These are phyloP conservation scores for Bombus superbus DNA, from an alignment of 1,140 invertebrate species.

Conservation along the genomic window DNA sequence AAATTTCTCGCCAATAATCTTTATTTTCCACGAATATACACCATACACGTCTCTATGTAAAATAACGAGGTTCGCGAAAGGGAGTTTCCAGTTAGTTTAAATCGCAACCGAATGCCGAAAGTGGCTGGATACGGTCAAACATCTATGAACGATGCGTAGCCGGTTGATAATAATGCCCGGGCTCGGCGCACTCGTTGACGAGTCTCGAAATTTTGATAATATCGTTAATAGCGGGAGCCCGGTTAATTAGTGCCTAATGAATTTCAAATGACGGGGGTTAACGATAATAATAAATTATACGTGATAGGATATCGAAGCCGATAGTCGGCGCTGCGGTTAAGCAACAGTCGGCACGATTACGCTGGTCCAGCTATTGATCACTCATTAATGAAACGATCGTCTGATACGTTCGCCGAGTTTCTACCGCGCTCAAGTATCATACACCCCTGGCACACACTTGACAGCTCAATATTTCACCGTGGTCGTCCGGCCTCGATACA, in stretches of 20 bases:
- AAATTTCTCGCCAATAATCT: background rate
- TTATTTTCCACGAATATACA: background rate
- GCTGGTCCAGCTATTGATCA: slow-evolving; percentile 36
- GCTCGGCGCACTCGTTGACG: slow-evolving; percentile 5
- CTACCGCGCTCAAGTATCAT: slow-evolving; percentile 48
- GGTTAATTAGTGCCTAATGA: slow-evolving; percentile 55
- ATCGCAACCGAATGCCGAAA: background rate
- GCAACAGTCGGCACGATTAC: slow-evolving; percentile 46
- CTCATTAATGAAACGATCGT: slow-evolving; percentile 56
- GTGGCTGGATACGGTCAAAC: background rate
- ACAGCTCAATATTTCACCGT: slow-evolving; percentile 55
- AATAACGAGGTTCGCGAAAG: background rate
- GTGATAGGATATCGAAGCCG: slow-evolving; percentile 11
- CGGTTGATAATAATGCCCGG: background rate
- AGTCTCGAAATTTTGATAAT: slow-evolving; percentile 33
- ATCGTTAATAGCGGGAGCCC: slow-evolving; percentile 22
- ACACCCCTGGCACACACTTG: slow-evolving; percentile 38
- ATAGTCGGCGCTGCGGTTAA: slow-evolving; percentile 36
- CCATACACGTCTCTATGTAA: background rate
- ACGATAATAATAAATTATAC: slow-evolving; percentile 53
- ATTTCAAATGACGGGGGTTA: slow-evolving; percentile 24
- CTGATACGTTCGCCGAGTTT: slow-evolving; percentile 50
- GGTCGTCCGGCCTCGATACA: slow-evolving; percentile 36
- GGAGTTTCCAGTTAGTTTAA: background rate
- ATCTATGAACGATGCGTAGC: too few species aligned